These are phyloP conservation scores for Standfussiana lucernea DNA, from an alignment of 2,888 invertebrate genomes.

Conservation along the genomic window DNA sequence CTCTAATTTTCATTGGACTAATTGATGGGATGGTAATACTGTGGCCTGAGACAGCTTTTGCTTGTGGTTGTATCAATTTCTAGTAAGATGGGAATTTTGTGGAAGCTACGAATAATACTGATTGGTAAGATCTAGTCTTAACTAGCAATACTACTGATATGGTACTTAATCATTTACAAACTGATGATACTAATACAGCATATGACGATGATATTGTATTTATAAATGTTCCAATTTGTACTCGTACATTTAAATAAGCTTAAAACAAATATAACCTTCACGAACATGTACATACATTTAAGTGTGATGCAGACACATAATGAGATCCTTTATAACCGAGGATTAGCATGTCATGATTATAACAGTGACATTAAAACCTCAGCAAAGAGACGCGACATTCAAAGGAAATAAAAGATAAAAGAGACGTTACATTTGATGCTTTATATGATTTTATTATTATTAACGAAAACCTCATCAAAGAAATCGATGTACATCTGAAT, in stretches of 20 bases:
- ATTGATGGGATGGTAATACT: slow-evolving; percentile 48
- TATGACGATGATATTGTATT: background rate
- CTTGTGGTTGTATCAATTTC: slow-evolving; percentile 8
- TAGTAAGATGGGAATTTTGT: background rate
- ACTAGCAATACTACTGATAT: slow-evolving; percentile 2
- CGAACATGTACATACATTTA: slow-evolving; percentile 11
- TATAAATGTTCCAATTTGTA: background rate
- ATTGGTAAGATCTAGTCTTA: slow-evolving; percentile 7
- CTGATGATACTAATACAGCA: slow-evolving; percentile 8
- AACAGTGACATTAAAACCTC: slow-evolving; percentile 30
- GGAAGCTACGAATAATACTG: background rate
- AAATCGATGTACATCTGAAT: slow-evolving; percentile 24
- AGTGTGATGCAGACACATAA: slow-evolving; percentile 7
- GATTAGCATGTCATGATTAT: slow-evolving; percentile 33
- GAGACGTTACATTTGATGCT: slow-evolving; percentile 2
- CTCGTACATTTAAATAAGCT: slow-evolving; percentile 10
- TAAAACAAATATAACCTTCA: slow-evolving; percentile 19
- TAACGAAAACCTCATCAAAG: slow-evolving; percentile 6
- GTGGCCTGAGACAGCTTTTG: slow-evolving; percentile 21
- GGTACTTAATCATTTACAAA: slow-evolving; percentile 4
- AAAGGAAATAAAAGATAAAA: slow-evolving; percentile 33
- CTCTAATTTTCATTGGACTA: slow-evolving; percentile 51
- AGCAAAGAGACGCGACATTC: slow-evolving; percentile 6
- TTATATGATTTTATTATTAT: slow-evolving; percentile 5
- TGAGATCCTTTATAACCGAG: slow-evolving; percentile 26